Conservation (phyloP, 1,140 invertebrate genomes). For the Meloidogyne floridensis region DNA sequence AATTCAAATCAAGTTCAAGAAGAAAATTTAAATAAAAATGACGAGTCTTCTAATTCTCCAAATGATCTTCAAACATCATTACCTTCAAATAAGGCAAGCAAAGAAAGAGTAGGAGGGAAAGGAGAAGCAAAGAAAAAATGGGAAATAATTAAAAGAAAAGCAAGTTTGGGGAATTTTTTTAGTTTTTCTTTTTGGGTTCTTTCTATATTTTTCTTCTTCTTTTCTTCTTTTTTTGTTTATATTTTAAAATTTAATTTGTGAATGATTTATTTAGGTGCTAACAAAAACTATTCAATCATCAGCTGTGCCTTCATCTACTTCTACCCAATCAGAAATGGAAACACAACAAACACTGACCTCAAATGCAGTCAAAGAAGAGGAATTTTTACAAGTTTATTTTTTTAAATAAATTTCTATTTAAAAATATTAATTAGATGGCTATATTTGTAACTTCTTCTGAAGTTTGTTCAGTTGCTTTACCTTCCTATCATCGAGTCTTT, state of each 20-base stretch:
- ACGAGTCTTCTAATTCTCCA: neutral
- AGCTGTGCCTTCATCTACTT: conserved; percentile 39
- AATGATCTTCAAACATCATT: neutral
- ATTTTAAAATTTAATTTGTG: too few relatives aligned
- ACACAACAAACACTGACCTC: conserved; percentile 33
- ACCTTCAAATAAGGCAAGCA: neutral
- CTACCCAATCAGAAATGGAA: neutral
- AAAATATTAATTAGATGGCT: conserved; percentile 46
- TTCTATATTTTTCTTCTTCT: neutral
- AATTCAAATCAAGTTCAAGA: neutral
- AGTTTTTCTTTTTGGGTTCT: neutral
- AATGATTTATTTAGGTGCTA: conserved; percentile 32
- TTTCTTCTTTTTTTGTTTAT: neutral
- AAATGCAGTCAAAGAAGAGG: conserved; percentile 40
- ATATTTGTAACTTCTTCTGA: conserved; percentile 60
- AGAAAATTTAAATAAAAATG: neutral
- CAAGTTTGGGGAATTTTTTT: conserved; percentile 1
- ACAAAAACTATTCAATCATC: conserved; percentile 60
- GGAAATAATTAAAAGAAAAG: neutral
- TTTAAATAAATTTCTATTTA: neutral
- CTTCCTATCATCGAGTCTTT: conserved; percentile 57
- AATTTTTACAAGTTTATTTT: conserved; percentile 48
- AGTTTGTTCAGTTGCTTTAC: conserved; percentile 55
- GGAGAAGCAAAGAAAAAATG: neutral
- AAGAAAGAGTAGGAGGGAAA: neutral